Evolutionary conservation across 2,888 invertebrate genomes (phyloP).

Genomic region (Eristalinus aeneus): DNA sequence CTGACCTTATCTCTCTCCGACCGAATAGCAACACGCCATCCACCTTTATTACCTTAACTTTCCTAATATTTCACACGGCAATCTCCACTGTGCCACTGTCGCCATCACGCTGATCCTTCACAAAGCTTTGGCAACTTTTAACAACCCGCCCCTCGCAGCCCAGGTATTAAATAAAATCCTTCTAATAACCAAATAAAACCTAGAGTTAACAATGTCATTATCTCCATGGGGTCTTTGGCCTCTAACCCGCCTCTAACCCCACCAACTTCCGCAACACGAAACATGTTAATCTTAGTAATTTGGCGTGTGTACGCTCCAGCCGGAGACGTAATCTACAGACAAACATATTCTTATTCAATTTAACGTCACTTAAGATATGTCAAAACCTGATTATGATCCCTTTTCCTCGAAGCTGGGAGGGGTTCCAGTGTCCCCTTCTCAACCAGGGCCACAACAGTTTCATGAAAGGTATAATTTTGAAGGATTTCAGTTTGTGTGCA

Average conservation of each 20-base stretch:
- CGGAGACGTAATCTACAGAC: constrained; percentile 14
- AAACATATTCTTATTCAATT: constrained; percentile 32
- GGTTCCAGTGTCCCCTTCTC: background rate
- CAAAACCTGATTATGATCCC: constrained; percentile 31
- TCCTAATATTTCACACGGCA: constrained; percentile 31
- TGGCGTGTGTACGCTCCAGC: background rate
- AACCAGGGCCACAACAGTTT: background rate
- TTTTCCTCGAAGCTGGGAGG: constrained; percentile 5
- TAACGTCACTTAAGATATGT: constrained; percentile 27
- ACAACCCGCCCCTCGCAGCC: background rate
- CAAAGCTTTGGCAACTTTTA: background rate
- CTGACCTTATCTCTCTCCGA: background rate
- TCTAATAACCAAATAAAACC: constrained; percentile 44
- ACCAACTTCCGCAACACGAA: background rate
- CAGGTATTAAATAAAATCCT: constrained; percentile 37
- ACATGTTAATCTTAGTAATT: constrained; percentile 12
- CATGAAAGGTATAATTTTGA: constrained; percentile 19
- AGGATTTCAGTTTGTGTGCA: constrained; percentile 30
- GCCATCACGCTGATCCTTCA: too few species aligned
- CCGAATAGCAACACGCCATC: background rate
- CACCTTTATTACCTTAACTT: constrained; percentile 39
- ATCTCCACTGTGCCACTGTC: background rate
- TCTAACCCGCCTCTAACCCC: too few species aligned
- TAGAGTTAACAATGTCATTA: constrained; percentile 42
- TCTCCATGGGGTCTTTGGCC: background rate